Percentiles rank a stretch among this genome's conserved stretches.
These are phyloP conservation scores for Pelochelys cantorii DNA, from an alignment of 2,797 vertebrate genomes.

Conservation along the genomic window DNA sequence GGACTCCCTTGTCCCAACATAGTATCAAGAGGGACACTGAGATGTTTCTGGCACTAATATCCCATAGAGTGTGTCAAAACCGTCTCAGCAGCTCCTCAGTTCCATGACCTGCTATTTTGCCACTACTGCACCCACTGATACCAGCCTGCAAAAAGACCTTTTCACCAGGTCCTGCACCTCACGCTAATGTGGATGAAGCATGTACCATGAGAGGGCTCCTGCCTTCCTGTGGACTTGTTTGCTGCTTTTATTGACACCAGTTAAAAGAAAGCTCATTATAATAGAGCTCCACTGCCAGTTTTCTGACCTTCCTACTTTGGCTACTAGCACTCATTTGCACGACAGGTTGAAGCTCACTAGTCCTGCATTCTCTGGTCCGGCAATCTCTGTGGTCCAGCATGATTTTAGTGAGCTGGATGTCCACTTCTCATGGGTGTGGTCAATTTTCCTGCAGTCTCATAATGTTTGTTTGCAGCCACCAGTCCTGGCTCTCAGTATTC, in stretches of 20 bases:
- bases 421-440: no score
- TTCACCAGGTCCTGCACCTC: not conserved
- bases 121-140: accelerated
- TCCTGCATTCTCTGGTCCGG: no score
- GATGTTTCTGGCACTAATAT: not conserved
- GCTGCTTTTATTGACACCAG: not conserved
- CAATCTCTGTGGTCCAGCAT: no score
- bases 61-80: accelerated
- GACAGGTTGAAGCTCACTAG: no score
- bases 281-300: not conserved
- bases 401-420: no score
- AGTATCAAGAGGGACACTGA: not conserved
- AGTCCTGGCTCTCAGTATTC: no score
- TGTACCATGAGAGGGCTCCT: not conserved
- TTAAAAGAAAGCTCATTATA: not conserved
- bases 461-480: no score
- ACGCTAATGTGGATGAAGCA: not conserved
- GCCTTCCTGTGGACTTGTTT: not conserved
- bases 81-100: not conserved
- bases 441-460: no score
- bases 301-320: not conserved
- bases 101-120: not conserved
- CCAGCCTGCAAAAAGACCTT: accelerated
- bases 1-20: not conserved
- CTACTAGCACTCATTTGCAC: no score